Evolutionary conservation across 2,797 vertebrate species (phyloP).

Genomic region (Delichon dasypus): DNA sequence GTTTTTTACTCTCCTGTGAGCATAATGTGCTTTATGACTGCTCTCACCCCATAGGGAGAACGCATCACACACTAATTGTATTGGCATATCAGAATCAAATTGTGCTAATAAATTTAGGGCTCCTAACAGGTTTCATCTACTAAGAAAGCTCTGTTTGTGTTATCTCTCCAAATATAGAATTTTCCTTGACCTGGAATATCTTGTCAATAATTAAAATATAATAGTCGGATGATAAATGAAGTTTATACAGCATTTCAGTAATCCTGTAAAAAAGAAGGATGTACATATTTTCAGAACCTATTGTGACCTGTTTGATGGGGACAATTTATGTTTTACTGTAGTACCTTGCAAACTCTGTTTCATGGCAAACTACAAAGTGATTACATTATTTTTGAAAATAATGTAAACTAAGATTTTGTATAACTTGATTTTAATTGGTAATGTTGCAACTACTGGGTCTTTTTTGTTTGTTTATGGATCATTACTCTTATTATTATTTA

Average conservation of each 20-base stretch:
- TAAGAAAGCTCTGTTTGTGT: background rate
- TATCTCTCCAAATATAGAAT: background rate
- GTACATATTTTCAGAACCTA: background rate
- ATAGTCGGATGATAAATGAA: background rate
- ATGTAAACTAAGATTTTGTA: background rate
- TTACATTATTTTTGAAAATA: background rate
- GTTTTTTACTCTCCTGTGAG: slow-evolving; percentile 44
- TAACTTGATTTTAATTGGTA: background rate
- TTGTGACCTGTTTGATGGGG: background rate
- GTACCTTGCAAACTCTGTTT: background rate
- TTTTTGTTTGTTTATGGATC: background rate
- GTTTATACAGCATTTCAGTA: background rate
- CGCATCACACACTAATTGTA: slow-evolving; percentile 29
- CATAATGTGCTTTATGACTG: slow-evolving; percentile 18
- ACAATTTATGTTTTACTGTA: background rate
- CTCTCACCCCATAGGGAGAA: background rate
- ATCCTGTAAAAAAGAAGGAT: background rate
- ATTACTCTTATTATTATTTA: background rate
- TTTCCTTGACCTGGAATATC: slow-evolving; percentile 18
- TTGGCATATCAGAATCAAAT: slow-evolving; percentile 56
- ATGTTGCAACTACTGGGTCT: background rate
- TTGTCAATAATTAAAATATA: background rate
- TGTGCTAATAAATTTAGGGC: slow-evolving; percentile 8
- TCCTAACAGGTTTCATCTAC: background rate
- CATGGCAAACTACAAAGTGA: background rate